Conservation (phyloP, 1,140 invertebrate species). For the Aphaenogaster ashmeadi region DNA sequence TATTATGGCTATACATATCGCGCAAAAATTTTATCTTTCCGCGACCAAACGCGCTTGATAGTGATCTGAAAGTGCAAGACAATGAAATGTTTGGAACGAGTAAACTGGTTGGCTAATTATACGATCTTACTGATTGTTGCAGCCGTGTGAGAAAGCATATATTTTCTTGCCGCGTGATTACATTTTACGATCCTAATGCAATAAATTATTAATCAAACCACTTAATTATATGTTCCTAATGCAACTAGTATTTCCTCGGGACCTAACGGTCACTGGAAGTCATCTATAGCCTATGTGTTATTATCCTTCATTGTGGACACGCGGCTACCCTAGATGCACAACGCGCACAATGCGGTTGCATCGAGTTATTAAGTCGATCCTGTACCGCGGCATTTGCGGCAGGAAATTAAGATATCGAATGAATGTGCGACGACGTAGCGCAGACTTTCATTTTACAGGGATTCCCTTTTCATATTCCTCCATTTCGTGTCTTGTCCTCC, state of each 20-base stretch:
- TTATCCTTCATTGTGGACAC: conserved; percentile 31
- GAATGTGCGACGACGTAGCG: background rate
- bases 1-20: background rate
- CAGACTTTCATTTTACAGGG: conserved; percentile 5
- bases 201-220: conserved; percentile 79
- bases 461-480: conserved; percentile 11
- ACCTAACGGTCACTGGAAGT: conserved; percentile 57
- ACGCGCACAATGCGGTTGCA: conserved; percentile 29
- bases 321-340: conserved; percentile 23
- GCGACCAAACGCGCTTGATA: conserved; percentile 24
- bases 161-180: conserved; percentile 38
- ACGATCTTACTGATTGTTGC: conserved; percentile 44
- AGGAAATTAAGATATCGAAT: conserved; percentile 46
- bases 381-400: conserved; percentile 28
- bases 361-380: conserved; percentile 57
- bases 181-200: conserved; percentile 49
- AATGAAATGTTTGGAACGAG: conserved; percentile 39
- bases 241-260: conserved; percentile 75
- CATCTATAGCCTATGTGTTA: conserved; percentile 19
- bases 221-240: conserved; percentile 75
- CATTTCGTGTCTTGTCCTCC: background rate
- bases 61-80: conserved; percentile 47
- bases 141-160: conserved; percentile 52
- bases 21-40: background rate
- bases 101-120: conserved; percentile 14